Percentiles rank a stretch among this genome's conserved stretches.
Conservation (phyloP, 2,797 vertebrate species). For the Enteromius unitaeniatus region DNA sequence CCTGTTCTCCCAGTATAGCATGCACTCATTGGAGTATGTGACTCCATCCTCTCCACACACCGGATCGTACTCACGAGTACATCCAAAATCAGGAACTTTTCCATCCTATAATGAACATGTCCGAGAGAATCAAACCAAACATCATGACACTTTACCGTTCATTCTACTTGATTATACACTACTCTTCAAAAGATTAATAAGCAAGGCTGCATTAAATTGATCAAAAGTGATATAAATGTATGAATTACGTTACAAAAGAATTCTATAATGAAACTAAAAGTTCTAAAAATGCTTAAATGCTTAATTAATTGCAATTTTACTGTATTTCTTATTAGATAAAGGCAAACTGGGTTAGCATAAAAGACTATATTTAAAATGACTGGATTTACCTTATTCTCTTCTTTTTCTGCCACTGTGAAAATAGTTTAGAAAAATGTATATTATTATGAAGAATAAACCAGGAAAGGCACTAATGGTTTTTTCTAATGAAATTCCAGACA, state of each 20-base stretch:
- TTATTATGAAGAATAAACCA: not conserved
- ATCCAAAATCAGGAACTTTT: not conserved
- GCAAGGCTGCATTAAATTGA: not conserved
- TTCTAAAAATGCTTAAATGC: not conserved
- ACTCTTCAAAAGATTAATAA: not conserved
- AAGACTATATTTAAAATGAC: not conserved
- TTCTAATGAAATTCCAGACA: not conserved
- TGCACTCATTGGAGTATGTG: conserved; percentile 57
- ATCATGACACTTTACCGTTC: not conserved
- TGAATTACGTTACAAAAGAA: not conserved
- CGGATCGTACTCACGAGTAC: conserved; percentile 46
- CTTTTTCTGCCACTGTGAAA: not conserved
- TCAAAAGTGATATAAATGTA: too few relatives aligned
- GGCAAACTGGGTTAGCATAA: not conserved
- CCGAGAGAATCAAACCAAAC: not conserved
- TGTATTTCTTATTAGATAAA: not conserved
- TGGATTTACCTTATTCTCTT: not conserved
- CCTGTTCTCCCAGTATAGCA: conserved; percentile 49
- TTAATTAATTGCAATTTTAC: not conserved
- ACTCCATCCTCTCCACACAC: conserved; percentile 53
- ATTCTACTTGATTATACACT: not conserved
- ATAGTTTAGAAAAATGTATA: not conserved
- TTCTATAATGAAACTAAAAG: not conserved
- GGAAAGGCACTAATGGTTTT: not conserved
- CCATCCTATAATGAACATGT: conserved; percentile 14